Evolutionary conservation across 1,140 invertebrate species (phyloP).

Genomic region (Dinoponera quadriceps): DNA sequence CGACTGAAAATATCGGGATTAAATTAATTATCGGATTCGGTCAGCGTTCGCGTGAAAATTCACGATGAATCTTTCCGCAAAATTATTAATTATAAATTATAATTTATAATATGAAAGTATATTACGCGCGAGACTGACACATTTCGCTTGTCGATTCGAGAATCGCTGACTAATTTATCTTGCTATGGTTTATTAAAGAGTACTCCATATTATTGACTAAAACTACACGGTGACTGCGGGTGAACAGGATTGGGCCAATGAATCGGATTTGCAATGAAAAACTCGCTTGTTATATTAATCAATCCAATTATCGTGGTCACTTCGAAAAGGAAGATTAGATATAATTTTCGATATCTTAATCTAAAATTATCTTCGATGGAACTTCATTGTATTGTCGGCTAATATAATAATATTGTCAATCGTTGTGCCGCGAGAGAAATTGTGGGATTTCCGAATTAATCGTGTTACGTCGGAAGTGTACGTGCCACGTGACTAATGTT

Average conservation of each 20-base stretch:
- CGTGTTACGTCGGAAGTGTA: too few species aligned
- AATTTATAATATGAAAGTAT: too few species aligned
- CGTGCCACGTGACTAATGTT: neutral
- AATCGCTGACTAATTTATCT: too few species aligned
- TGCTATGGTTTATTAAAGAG: slow-evolving; percentile 1
- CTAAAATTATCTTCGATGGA: slow-evolving; percentile 31
- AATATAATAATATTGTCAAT: slow-evolving; percentile 38
- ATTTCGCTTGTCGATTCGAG: too few species aligned
- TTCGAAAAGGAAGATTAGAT: slow-evolving; percentile 18
- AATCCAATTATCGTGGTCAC: slow-evolving; percentile 39
- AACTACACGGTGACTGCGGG: neutral
- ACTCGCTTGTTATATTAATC: slow-evolving; percentile 32
- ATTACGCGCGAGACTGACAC: too few species aligned
- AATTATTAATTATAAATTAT: too few species aligned
- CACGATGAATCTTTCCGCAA: too few species aligned
- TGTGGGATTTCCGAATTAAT: slow-evolving; percentile 5
- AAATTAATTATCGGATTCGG: neutral
- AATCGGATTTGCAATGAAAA: slow-evolving; percentile 34
- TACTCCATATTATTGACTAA: slow-evolving; percentile 30
- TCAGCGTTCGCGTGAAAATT: too few species aligned
- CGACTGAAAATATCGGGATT: neutral
- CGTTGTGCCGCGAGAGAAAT: slow-evolving; percentile 14
- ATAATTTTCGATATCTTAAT: slow-evolving; percentile 15
- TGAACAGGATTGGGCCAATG: slow-evolving; percentile 33
- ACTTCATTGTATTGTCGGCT: slow-evolving; percentile 37